These are phyloP conservation scores for Notarius lentiginosus DNA, from an alignment of 2,113 vertebrate genomes.

Conservation along the genomic window DNA sequence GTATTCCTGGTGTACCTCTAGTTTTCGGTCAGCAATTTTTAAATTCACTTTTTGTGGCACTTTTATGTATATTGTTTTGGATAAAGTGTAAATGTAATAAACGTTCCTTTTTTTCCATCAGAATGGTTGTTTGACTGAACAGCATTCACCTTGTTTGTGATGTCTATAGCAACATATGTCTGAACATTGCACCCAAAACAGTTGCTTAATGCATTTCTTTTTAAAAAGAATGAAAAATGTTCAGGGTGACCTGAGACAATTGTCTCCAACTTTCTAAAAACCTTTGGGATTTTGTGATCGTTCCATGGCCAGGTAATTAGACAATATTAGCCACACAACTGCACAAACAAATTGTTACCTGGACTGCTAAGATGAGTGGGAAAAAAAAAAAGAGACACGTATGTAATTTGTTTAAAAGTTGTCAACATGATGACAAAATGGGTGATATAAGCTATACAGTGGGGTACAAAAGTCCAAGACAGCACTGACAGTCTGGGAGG, in stretches of 20 bases:
- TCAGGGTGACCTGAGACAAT: background rate
- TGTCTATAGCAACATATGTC: background rate
- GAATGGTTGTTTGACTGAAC: background rate
- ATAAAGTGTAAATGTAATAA: conserved; percentile 10
- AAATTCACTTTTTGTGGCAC: background rate
- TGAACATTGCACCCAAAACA: background rate
- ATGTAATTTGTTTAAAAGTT: no score
- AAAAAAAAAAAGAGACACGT: no score
- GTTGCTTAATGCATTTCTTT: background rate
- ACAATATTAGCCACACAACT: background rate
- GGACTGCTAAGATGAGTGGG: no score
- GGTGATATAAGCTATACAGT: no score
- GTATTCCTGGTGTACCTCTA: background rate
- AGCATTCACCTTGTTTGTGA: background rate
- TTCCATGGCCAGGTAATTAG: background rate
- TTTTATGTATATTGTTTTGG: background rate
- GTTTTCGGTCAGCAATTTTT: background rate
- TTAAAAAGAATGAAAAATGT: background rate
- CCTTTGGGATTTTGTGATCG: background rate
- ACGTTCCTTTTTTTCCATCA: background rate
- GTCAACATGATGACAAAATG: no score
- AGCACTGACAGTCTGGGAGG: no score
- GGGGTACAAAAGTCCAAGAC: no score
- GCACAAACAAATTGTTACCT: background rate
- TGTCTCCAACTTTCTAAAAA: background rate